Conservation (phyloP, 2,113 vertebrate species). For the Crypturellus undulatus region DNA sequence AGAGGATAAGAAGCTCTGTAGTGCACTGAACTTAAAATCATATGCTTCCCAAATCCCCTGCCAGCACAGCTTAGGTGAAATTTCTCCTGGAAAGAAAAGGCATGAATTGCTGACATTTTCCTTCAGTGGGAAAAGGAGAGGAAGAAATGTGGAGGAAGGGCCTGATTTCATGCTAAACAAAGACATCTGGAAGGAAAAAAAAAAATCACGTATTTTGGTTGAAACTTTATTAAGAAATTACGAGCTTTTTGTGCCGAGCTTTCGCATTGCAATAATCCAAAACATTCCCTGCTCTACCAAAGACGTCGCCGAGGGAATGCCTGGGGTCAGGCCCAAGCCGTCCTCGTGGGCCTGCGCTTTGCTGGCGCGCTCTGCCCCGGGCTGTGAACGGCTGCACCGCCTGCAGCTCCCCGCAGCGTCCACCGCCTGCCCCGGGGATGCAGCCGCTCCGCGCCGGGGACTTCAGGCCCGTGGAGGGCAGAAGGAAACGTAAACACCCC, state of each 20-base stretch:
- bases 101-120: not conserved
- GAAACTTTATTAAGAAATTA: not conserved
- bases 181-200: not conserved
- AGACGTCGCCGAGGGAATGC: not conserved
- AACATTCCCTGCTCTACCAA: not conserved
- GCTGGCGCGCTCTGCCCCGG: not conserved
- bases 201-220: not conserved
- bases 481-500: not conserved
- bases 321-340: not conserved
- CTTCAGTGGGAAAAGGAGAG: not conserved
- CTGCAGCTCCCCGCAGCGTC: not conserved
- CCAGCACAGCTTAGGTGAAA: not conserved
- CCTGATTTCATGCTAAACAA: not conserved
- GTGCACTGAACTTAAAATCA: not conserved
- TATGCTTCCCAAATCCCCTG: not conserved
- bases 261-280: not conserved
- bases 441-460: not conserved
- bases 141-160: not conserved
- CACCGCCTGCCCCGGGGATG: too few species aligned
- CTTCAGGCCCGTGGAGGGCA: not conserved
- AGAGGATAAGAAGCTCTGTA: not conserved
- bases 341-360: not conserved
- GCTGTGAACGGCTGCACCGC: not conserved
- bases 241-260: not conserved
- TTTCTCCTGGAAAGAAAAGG: slow-evolving; percentile 11